Evolutionary conservation across 1,140 invertebrate species (phyloP), one percentile per base, ranked within the genome.

Genomic region (Cydia amplana): DNA sequence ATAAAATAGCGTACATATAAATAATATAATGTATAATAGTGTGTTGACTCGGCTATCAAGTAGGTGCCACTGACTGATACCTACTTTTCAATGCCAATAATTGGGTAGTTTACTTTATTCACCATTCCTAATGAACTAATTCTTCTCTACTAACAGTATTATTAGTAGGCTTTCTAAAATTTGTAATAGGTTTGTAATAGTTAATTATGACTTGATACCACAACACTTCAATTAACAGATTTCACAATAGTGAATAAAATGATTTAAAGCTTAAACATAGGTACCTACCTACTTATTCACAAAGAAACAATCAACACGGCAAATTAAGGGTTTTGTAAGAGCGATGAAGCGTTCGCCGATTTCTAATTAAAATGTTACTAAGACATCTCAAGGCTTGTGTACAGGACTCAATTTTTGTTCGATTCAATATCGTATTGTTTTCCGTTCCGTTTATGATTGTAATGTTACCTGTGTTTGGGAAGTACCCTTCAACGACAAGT

Each of bases 301-400:
- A 80, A 77, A 85, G 84, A 81, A 81, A 74, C 70, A 83, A 85
- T 80, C 77, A 79, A 80, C 78, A 67, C 80, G 77, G 77, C 82
- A 85, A 89, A 87, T 86, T 84, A 87, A 85, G 82, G 85, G 85
- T 92, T 91, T 90, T 88, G 89, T 87, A 91, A 92, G 86, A 75
- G 79, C 84, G 82, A 28, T 83, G 85, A 83, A 90, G 84, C 88
- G 89, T 88, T 87, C 72, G 82, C 78, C 82, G 78, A 75, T 84
- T 91, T 90, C 88, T 90, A 92, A 91, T 92, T 92, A 91, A 90
- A 91, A 87, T 79, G 78, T 87, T 86, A 78, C 82, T 77, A 87
- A 83, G 70, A 79, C 72, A 60, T 73, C 75, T 83, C 86, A 91
- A 91, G 91, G 89, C 82, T 85, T 77, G 65, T 65, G 81, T 83